Evolutionary conservation across 2,888 invertebrate species (phyloP), one percentile per base, ranked within the genome.

Genomic region (Cephus nigrinus): DNA sequence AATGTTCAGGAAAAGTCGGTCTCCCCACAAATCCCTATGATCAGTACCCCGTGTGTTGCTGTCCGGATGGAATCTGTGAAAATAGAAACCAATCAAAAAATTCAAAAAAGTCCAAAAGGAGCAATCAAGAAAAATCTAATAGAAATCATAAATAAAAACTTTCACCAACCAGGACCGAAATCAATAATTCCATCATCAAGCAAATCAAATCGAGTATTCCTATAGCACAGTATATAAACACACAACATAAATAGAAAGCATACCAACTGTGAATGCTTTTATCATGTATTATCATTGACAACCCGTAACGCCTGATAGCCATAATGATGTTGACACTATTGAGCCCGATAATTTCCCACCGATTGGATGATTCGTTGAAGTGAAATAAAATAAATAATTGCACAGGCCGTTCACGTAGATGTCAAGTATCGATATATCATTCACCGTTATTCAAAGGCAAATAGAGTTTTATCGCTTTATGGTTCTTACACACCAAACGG

Each of bases 401-500:
- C 35, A 79, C 79, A 79, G 69, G 76, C 75, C 76, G 55, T 80
- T 83, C 80, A 85, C 81, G 84, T 83, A 82, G 82, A 85, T 82
- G 84, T 81, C 84, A 86, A 86, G 82, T 84, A 84, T 83, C 84
- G 81, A 83, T 87, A 85, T 83, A 86, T 86, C 85, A 85, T 82
- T 73, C 78, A 40, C 40, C 76, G 79, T 78, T 78, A 81, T 87
- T 84, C 84, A 81, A 69, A 81, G 84, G 85, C 82, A 80, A 85
- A 88, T 86, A 82, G 84, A 86, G 84, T 84, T 87, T 87, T 86
- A 86, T 85, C 83, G 83, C 83, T 87, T 88, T 86, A 86, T 84
- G 86, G 81, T 83, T 81, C 78, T 81, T 81, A 78, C 84, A 55
- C 23, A 23, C 55, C 55, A 55, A 55, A 55, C 23, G 9, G 2